Conservation (phyloP, 2,797 vertebrate species). For the Pseudocheirus occidentalis region DNA sequence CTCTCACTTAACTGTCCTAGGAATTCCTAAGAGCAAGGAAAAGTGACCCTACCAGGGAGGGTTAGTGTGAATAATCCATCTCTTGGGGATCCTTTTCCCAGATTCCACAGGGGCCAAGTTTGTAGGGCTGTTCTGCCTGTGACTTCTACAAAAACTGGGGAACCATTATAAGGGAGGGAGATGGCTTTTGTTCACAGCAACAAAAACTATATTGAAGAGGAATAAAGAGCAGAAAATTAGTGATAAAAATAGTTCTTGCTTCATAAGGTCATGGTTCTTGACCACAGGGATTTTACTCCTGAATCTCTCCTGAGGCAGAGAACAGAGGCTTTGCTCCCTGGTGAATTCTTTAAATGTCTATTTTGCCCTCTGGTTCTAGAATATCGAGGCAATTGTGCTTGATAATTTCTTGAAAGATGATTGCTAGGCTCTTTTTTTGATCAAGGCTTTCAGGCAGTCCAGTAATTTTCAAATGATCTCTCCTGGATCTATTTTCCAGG, state of each 20-base stretch:
- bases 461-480: too few relatives aligned
- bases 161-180: not conserved
- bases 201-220: not conserved
- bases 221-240: not conserved
- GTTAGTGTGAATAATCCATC: not conserved
- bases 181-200: not conserved
- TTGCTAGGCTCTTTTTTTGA: too few relatives aligned
- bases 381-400: too few relatives aligned
- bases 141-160: not conserved
- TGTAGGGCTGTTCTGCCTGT: not conserved
- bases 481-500: too few relatives aligned
- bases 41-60: not conserved
- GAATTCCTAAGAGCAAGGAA: not conserved
- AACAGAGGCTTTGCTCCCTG: too few relatives aligned
- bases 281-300: not conserved
- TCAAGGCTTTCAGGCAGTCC: too few relatives aligned
- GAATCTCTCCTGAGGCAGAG: not conserved
- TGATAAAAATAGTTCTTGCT: not conserved
- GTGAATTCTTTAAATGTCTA: too few relatives aligned
- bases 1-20: not conserved
- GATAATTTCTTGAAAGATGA: too few relatives aligned
- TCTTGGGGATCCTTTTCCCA: not conserved
- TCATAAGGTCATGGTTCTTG: not conserved
- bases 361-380: too few relatives aligned
- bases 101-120: not conserved